Conservation (phyloP, 1,140 invertebrate species). For the Lerema accius region DNA sequence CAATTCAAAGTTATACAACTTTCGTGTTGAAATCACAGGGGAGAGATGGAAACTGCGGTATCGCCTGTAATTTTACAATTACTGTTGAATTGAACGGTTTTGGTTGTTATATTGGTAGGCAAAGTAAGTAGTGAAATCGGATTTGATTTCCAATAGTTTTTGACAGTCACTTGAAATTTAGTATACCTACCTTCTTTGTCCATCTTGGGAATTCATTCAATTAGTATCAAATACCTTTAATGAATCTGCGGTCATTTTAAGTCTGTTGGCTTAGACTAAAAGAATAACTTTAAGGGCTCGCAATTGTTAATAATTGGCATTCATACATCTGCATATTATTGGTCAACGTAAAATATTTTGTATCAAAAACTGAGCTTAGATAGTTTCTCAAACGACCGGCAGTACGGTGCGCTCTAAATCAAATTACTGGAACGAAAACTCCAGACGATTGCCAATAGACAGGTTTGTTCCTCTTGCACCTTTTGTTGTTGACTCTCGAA, state of each 20-base stretch:
- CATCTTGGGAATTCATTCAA: no score
- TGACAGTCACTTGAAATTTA: no score
- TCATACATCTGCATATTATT: no score
- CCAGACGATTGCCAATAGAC: not conserved
- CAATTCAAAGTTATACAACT: slow-evolving; percentile 2
- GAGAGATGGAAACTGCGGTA: slow-evolving; percentile 1
- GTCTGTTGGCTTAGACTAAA: no score
- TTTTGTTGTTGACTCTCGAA: slow-evolving; percentile 23
- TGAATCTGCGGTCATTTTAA: no score
- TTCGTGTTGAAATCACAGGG: slow-evolving; percentile 2
- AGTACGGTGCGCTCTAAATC: not conserved
- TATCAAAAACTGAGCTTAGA: no score
- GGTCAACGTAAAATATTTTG: no score
- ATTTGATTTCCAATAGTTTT: not conserved
- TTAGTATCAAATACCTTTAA: no score
- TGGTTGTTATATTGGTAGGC: not conserved
- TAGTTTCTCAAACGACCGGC: not conserved
- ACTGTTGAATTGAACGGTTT: not conserved
- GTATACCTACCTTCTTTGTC: no score
- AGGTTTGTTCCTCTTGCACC: slow-evolving; percentile 16
- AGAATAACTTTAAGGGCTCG: no score
- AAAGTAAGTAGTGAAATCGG: not conserved
- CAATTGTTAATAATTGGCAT: no score
- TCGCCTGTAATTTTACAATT: not conserved
- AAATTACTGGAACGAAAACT: slow-evolving; percentile 1